Conservation (phyloP, 2,888 invertebrate genomes). For the Conus canariensis region DNA sequence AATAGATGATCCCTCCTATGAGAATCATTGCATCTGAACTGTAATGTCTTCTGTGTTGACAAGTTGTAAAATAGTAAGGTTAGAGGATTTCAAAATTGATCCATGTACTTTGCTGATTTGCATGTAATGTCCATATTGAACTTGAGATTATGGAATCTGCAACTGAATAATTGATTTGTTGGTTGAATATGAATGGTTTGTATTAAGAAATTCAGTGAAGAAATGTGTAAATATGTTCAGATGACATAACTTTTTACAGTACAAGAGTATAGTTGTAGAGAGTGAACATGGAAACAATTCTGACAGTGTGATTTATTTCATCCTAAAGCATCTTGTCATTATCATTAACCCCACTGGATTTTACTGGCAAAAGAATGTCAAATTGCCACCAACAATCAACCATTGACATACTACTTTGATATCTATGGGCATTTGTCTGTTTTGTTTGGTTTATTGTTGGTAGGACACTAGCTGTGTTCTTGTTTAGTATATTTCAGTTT, state of each 20-base stretch:
- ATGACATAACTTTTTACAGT: background rate
- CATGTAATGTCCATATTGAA: background rate
- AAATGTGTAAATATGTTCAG: conserved; percentile 3
- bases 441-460: background rate
- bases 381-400: background rate
- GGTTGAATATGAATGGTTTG: background rate
- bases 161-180: background rate
- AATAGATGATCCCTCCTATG: background rate
- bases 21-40: background rate
- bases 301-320: background rate
- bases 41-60: background rate
- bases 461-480: background rate
- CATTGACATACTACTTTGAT: background rate
- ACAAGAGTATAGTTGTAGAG: background rate
- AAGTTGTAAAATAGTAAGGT: background rate
- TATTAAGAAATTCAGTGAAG: background rate
- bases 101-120: conserved; percentile 22
- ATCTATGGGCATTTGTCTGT: background rate
- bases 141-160: conserved; percentile 12
- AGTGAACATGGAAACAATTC: background rate
- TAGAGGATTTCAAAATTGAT: background rate
- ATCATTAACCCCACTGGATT: background rate
- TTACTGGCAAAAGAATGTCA: background rate
- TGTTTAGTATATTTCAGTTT: background rate
- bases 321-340: background rate